A percentile compares a stretch with the other conserved stretches of the same genome.
These are phyloP conservation scores for Alauda arvensis DNA, from an alignment of 2,797 vertebrate species.

Conservation along the genomic window DNA sequence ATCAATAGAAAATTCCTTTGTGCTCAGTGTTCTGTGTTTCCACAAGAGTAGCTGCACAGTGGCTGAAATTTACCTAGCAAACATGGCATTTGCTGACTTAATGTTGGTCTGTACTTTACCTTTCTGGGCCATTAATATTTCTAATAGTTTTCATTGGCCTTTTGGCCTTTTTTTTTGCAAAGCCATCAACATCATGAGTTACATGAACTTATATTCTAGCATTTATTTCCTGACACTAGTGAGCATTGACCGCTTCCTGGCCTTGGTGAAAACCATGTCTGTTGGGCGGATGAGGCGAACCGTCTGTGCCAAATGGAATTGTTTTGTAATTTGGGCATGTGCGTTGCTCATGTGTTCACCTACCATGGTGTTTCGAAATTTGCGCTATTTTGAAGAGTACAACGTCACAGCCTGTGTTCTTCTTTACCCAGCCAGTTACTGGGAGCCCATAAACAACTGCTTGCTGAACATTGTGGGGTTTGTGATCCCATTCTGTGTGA, in stretches of 20 bases:
- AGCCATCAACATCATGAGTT: slow-evolving; percentile 69
- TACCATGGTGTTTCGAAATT: slow-evolving; percentile 73
- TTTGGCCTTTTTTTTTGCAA: slow-evolving; percentile 84
- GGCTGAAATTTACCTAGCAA: slow-evolving; percentile 87
- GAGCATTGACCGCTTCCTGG: slow-evolving; percentile 89
- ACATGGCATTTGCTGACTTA: slow-evolving; percentile 83
- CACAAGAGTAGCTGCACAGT: slow-evolving; percentile 79
- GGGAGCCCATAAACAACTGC: slow-evolving; percentile 76
- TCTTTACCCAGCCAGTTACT: slow-evolving; percentile 69
- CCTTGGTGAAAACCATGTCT: slow-evolving; percentile 85
- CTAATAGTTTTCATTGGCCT: slow-evolving; percentile 78
- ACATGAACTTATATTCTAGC: slow-evolving; percentile 84
- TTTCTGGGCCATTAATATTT: slow-evolving; percentile 84
- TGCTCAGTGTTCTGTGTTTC: slow-evolving; percentile 80
- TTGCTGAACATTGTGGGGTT: slow-evolving; percentile 79
- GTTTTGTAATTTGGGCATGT: slow-evolving; percentile 80
- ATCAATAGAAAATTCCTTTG: slow-evolving; percentile 79
- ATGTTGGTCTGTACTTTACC: slow-evolving; percentile 81
- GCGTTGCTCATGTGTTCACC: slow-evolving; percentile 80
- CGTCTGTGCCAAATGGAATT: slow-evolving; percentile 74
- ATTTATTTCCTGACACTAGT: slow-evolving; percentile 86
- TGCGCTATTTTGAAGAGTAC: slow-evolving; percentile 27
- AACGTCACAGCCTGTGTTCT: slow-evolving; percentile 74
- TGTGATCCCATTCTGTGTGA: slow-evolving; percentile 77
- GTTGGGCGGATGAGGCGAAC: slow-evolving; percentile 76